These are phyloP conservation scores for Campylomormyrus tamandua DNA, from an alignment of 2,113 vertebrate genomes.

Conservation along the genomic window DNA sequence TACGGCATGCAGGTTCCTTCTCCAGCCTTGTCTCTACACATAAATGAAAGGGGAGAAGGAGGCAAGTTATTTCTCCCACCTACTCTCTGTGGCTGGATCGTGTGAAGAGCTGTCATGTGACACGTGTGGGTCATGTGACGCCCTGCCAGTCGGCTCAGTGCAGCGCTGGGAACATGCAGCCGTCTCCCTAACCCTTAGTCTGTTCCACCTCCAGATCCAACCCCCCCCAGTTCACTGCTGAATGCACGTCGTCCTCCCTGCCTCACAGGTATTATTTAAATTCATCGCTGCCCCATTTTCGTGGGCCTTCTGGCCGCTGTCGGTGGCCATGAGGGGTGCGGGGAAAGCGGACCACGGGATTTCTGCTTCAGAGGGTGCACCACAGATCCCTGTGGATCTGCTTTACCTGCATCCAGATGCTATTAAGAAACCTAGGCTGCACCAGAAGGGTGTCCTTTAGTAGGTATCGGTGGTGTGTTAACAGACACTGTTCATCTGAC, in stretches of 20 bases:
- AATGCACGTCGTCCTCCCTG: conserved; percentile 9
- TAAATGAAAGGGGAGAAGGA: background rate
- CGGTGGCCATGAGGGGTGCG: background rate
- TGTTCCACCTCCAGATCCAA: background rate
- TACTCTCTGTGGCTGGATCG: background rate
- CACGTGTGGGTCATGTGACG: background rate
- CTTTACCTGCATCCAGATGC: background rate
- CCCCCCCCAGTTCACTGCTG: background rate
- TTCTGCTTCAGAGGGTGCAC: background rate
- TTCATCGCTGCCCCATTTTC: conserved; percentile 36
- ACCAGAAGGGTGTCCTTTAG: background rate
- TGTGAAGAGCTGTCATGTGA: background rate
- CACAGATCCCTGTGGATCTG: background rate
- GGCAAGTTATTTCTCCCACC: background rate
- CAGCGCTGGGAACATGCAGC: background rate
- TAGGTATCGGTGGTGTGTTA: background rate
- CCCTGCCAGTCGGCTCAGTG: background rate
- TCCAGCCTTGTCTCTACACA: background rate
- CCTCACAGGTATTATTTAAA: conserved; percentile 30
- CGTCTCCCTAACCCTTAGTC: background rate
- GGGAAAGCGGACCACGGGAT: background rate
- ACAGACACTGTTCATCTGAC: background rate
- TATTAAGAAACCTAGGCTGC: background rate
- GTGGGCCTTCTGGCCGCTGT: conserved; percentile 14
- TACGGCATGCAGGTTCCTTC: no score